Evolutionary conservation across 2,797 vertebrate species (phyloP).

Genomic region (Amblyraja radiata): DNA sequence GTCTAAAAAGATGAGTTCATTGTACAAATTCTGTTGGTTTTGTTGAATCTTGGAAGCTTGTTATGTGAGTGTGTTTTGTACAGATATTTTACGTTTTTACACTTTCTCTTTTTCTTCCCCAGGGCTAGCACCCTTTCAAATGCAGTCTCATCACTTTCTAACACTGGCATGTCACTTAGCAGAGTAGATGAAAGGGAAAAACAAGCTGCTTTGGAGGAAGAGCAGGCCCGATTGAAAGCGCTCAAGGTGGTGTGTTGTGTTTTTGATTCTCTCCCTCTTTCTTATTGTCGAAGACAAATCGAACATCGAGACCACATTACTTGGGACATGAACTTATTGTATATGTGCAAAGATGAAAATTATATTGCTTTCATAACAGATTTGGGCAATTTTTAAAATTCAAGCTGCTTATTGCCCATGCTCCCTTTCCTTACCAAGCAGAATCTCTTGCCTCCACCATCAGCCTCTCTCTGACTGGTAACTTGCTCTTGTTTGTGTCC

Average conservation of each 20-base stretch:
- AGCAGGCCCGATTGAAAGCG: constrained; percentile 87
- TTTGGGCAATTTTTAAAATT: background rate
- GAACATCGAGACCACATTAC: background rate
- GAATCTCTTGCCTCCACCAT: background rate
- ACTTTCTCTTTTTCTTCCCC: constrained; percentile 46
- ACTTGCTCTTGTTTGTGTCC: background rate
- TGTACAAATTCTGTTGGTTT: background rate
- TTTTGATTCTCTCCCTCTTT: background rate
- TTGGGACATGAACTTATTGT: background rate
- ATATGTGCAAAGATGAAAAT: background rate
- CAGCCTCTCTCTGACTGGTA: too few species aligned
- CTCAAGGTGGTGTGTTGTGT: constrained; percentile 66
- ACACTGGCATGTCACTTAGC: constrained; percentile 93
- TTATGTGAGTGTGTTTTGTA: background rate
- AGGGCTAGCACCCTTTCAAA: constrained; percentile 97
- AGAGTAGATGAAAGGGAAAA: constrained; percentile 98
- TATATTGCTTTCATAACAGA: background rate
- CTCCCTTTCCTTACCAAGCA: background rate
- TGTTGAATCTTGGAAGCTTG: background rate
- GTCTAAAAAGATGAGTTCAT: background rate
- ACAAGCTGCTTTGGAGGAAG: constrained; percentile 94
- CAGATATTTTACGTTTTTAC: constrained; percentile 41
- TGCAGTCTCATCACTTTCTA: constrained; percentile 91
- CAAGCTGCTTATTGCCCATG: background rate
- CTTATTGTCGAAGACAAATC: background rate